Evolutionary conservation across 2,888 invertebrate species (phyloP).

Genomic region (Apotomis capreana): DNA sequence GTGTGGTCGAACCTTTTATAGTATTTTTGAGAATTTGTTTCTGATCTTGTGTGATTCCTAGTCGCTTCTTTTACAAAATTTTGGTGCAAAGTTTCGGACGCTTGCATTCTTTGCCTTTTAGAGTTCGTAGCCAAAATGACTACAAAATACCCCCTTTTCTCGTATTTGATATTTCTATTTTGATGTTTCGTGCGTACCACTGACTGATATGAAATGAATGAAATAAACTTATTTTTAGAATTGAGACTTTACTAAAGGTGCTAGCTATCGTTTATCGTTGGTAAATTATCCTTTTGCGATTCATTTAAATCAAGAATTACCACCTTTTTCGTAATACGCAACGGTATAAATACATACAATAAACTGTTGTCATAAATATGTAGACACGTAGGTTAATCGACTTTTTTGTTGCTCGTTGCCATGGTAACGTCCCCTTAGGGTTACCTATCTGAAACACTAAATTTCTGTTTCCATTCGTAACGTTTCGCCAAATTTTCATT

Average conservation of each 20-base stretch:
- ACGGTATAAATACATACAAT: too few relatives aligned
- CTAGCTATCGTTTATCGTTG: conserved; percentile 8
- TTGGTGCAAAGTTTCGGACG: background rate
- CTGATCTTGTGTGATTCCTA: conserved; percentile 39
- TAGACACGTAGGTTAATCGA: too few relatives aligned
- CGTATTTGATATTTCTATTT: background rate
- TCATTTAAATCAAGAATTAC: too few relatives aligned
- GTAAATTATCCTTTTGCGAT: background rate
- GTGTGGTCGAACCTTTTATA: background rate
- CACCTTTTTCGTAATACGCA: too few relatives aligned
- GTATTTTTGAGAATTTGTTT: conserved; percentile 15
- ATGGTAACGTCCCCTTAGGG: too few relatives aligned
- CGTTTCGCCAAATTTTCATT: too few relatives aligned
- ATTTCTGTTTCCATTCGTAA: too few relatives aligned
- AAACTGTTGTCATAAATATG: too few relatives aligned
- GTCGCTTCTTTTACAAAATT: conserved; percentile 34
- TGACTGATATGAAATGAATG: conserved; percentile 14
- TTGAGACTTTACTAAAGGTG: background rate
- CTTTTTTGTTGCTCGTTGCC: too few relatives aligned
- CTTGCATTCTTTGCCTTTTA: conserved; percentile 1
- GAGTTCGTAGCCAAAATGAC: too few relatives aligned
- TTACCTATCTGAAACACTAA: too few relatives aligned
- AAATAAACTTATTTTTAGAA: background rate
- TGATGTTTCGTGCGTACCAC: conserved; percentile 4
- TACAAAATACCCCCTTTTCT: too few relatives aligned